Base-by-base conservation (phyloP, 2,797 vertebrate species). In the Distichodus sexfasciatus region DNA sequence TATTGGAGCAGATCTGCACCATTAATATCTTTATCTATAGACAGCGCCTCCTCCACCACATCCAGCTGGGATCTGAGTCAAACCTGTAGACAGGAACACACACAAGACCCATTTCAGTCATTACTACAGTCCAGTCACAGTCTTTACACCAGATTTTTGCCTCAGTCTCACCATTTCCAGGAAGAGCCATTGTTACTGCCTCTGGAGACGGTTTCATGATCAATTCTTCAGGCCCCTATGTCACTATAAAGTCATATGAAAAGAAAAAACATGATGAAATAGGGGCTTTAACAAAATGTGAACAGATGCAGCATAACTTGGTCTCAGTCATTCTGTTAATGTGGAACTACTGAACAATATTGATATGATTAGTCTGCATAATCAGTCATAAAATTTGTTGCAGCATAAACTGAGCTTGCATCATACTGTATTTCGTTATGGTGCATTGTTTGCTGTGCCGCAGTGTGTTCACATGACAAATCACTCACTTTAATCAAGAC, bases 1-100 rank as follows among this genome's bases (percentile, higher is more conserved):
- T 90, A 0, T n/a, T 94, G 88, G 0, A 96, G 87, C 28, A 93
- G 76, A 62, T 92, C 84, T 67, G 94, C 83, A 0, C 93, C 92
- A 8, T 79, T 87, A 40, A 91, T 67, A 21, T 95, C 92, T 48
- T 84, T 85, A 76, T 84, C 87, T 61, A 91, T 88, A 15, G 93
- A 94, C 50, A 91, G 69, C 47, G 87, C 83, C 46, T 94, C 84
- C 54, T 95, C 92, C 71, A 93, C 89, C 55, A 94, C 82, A 61
- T 93, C 89, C 82, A 77, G 87, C 86, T 77, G 96, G 83, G 66
- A 94, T 81, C 65, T 90, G 86, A 65, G 88, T 90, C 55, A 94
- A 66, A 80, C 88, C 93, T 95, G 81, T 65, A 54, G 3, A 36
- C n/a, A n/a, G n/a, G n/a, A n/a, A n/a, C n/a, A n/a, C n/a, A n/a